Evolutionary conservation across 1,140 invertebrate genomes (phyloP), one percentile per base, ranked within the genome.

Genomic region (Bombus waltoni): DNA sequence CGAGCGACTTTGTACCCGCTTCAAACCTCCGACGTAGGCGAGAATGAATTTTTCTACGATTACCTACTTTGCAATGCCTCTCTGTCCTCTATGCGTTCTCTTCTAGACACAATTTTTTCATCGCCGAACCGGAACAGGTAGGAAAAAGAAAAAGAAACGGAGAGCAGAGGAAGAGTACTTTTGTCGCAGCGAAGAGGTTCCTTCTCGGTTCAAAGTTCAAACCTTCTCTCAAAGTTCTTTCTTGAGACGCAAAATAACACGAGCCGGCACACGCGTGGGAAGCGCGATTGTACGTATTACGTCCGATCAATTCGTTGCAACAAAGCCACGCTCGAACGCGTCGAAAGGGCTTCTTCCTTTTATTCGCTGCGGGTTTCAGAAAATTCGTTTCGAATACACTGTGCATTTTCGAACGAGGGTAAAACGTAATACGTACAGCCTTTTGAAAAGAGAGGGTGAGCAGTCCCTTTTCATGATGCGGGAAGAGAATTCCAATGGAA

Each of bases 401-500:
- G 40, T 22, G 40, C 71, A 32, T 22, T 74, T 10, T 25, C 18
- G 9, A 68, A 75, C 25, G 47, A 75, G 35, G 73, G 47, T 57
- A 38, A 75, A 75, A 57, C n/a, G 44, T 32, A 35, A 44, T 28
- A 44, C 68, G 68, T 32, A 74, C n/a, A 18, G n/a, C n/a, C 35
- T 40, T 53, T 11, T 6, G 65, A 57, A 38, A 65, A 47, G 70
- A 22, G 32, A 25, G 25, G 25, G n/a, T 9, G 38, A 11, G 47
- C 47, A 42, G 53, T 5, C 70, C 53, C 40, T 81, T 35, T 59
- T n/a, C 3, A 8, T 22, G 74, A 47, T 44, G 38, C 8, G 28
- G 10, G 44, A 73, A 44, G 59, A 85, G 40, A 65, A 81, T 80
- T 84, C 32, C 35, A 40, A 76, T 28, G 18, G 38, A 74, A 28